phyloP scores from a whole-genome alignment of 1,140 invertebrate genomes.

The Pollicipes pollicipes region DNA sequence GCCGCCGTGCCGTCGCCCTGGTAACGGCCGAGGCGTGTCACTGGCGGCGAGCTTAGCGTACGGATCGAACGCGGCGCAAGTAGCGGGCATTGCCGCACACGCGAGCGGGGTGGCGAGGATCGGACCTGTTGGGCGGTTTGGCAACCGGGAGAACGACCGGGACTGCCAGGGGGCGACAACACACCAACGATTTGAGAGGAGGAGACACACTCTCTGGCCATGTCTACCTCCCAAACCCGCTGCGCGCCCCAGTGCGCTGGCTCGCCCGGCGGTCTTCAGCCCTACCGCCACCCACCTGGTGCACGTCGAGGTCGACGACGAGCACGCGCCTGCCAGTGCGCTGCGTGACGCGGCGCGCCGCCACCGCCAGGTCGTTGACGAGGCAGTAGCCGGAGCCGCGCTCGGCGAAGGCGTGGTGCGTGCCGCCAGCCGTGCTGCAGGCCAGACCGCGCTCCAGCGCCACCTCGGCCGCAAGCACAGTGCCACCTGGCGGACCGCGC shows the following conservation, averaged over 20 bases:
- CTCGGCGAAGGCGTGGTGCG: conserved; percentile 25
- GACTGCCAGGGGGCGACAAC: too few species aligned
- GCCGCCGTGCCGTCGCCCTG: conserved; percentile 26
- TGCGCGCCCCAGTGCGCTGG: too few species aligned
- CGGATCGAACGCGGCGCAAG: too few species aligned
- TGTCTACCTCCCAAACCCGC: too few species aligned
- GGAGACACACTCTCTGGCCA: too few species aligned
- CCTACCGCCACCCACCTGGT: conserved; percentile 22
- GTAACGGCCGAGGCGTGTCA: neutral
- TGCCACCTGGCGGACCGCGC: conserved; percentile 20
- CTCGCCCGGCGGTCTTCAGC: too few species aligned
- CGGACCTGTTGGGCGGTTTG: too few species aligned
- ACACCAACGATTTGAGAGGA: too few species aligned
- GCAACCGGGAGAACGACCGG: too few species aligned
- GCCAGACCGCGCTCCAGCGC: conserved; percentile 23
- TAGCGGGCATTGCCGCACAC: too few species aligned
- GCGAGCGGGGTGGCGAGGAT: too few species aligned
- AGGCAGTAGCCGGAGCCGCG: conserved; percentile 26
- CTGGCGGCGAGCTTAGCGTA: too few species aligned
- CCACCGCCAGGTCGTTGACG: conserved; percentile 25
- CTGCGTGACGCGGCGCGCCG: conserved; percentile 19
- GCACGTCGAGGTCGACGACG: conserved; percentile 27
- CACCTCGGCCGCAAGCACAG: conserved; percentile 21
- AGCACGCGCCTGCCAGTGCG: conserved; percentile 18
- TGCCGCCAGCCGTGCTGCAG: conserved; percentile 26